A percentile compares a stretch with the other conserved stretches of the same genome.
These are phyloP conservation scores for Notarius lentiginosus DNA, from an alignment of 2,113 vertebrate species.

Conservation along the genomic window DNA sequence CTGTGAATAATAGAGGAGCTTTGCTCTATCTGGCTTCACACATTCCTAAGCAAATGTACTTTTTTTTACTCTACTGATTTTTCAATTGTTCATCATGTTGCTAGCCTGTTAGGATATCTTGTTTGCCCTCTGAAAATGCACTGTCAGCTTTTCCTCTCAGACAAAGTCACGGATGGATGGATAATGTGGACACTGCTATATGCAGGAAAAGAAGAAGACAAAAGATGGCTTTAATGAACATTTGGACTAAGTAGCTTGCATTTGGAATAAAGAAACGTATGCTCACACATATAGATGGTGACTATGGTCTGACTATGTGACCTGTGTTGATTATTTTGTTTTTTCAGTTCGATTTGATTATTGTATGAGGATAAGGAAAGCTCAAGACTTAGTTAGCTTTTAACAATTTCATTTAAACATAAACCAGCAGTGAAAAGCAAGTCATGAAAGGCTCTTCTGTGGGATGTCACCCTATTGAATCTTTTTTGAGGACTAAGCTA, in stretches of 20 bases:
- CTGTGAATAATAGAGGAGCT: constrained; percentile 1
- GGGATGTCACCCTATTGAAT: neutral
- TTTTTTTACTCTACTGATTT: neutral
- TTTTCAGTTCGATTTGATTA: neutral
- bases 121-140: neutral
- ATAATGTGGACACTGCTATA: neutral
- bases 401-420: neutral
- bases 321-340: neutral
- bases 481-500: neutral
- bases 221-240: neutral
- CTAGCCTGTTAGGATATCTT: neutral
- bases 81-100: neutral
- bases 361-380: neutral
- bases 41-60: neutral
- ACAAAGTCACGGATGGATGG: neutral
- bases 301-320: neutral
- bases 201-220: neutral
- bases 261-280: neutral
- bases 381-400: neutral
- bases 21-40: neutral
- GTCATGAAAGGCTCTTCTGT: neutral
- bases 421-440: neutral
- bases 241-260: neutral
- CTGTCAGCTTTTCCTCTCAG: neutral
- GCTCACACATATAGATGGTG: neutral